Base-by-base conservation (phyloP, 2,888 invertebrate species). In the Drosophila merina region DNA sequence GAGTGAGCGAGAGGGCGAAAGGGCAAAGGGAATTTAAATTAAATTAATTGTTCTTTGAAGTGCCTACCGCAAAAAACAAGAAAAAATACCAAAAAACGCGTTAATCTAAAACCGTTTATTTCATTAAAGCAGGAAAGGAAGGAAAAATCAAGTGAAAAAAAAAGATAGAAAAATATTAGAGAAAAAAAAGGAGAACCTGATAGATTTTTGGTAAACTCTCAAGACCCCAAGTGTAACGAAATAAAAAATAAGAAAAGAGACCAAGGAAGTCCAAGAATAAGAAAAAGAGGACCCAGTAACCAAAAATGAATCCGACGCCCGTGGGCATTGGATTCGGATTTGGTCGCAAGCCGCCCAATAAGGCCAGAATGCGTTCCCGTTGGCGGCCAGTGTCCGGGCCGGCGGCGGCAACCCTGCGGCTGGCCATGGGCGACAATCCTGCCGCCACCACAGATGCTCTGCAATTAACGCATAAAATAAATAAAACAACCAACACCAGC, bases 251-350 rank as follows among this genome's bases (percentile, higher is more conserved):
- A 14, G 1, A 12, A 6, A 25, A 44, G 20, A 30, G 7, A 25
- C 10, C 20, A 10, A 12, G 14, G 38, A 55, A 36, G 28, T 12
- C 12, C 26, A 55, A 45, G 28, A 55, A 20, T 20, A 20, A 20
- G 30, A 38, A 14, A 52, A 8, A 25, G 44, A 38, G 26, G 56
- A 40, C 31, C 42, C 40, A 54, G 31, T 25, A 57, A 62, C 72
- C 74, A 87, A 79, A 42, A 78, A 91, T 91, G 90, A 88, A 89
- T 90, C 90, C 89, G 77, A 84, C 75, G 89, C 90, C 90, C 76
- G 76, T 86, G 85, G 90, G 88, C 87, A 88, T 89, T 90, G 90
- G 90, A 89, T 91, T 89, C 90, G 78, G 76, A 58, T 68, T 72
- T 79, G 86, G 87, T 76, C 87, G 77, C 76, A 84, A 84, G 75